phyloP scores from a whole-genome alignment of 2,113 vertebrate genomes.

The Accipiter cooperii region DNA sequence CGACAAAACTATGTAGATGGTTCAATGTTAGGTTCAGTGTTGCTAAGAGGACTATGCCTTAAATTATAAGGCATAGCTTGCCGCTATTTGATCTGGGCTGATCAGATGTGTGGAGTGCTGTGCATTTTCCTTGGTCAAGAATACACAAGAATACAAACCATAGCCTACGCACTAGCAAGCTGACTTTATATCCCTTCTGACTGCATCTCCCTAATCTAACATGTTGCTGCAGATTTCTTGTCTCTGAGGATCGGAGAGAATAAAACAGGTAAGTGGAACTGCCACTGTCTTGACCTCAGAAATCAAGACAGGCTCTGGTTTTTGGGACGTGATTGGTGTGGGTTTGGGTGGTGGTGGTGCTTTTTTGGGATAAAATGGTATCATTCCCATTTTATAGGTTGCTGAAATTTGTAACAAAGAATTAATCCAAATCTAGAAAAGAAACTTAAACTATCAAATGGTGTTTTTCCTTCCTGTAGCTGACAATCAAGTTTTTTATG shows the following conservation, averaged over 20 bases:
- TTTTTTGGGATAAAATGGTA: neutral
- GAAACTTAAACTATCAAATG: neutral
- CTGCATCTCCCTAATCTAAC: neutral
- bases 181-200: neutral
- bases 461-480: neutral
- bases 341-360: fast-evolving
- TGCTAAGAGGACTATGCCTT: neutral
- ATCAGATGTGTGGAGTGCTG: neutral
- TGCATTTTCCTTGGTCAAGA: neutral
- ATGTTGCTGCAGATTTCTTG: neutral
- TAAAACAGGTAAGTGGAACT: neutral
- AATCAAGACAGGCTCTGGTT: neutral
- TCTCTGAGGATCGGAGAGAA: neutral
- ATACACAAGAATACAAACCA: neutral
- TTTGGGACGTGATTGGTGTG: neutral
- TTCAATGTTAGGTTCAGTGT: neutral
- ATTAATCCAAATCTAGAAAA: neutral
- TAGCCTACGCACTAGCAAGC: fast-evolving
- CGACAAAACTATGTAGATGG: too few species aligned
- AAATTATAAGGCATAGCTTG: neutral
- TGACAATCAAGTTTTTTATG: neutral
- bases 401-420: neutral
- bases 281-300: neutral
- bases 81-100: neutral
- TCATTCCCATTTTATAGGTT: neutral